Evolutionary conservation across 37 sponge, comb jelly and placozoan genomes (phyloP).

Genomic region (Diacarnus erythraeanus): DNA sequence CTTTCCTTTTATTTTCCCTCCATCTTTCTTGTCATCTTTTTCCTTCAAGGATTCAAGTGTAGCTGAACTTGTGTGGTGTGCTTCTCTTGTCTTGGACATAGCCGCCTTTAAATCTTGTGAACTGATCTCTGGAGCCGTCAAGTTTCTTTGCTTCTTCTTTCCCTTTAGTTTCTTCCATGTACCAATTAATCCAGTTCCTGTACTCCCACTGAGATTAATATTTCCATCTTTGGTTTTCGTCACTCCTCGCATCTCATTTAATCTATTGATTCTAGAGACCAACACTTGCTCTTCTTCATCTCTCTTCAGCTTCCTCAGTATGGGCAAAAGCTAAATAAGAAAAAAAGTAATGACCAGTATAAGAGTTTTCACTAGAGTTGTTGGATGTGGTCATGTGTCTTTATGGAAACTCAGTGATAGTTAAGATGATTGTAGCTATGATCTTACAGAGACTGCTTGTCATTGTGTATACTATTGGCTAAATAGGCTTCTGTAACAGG

Average conservation of each 20-base stretch:
- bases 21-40: constrained; percentile 7
- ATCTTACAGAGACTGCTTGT: too few relatives aligned
- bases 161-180: constrained; percentile 69
- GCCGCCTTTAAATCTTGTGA: neutral
- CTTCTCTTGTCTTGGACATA: neutral
- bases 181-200: constrained; percentile 19
- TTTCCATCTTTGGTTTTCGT: neutral
- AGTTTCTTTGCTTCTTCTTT: constrained; percentile 48
- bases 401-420: too few relatives aligned
- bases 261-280: constrained; percentile 29
- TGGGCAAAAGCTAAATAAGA: constrained; percentile 32
- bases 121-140: constrained; percentile 51
- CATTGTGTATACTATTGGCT: too few relatives aligned
- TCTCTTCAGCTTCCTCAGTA: constrained; percentile 49
- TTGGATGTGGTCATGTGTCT: too few relatives aligned
- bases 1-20: neutral
- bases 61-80: too few relatives aligned
- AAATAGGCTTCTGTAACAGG: too few relatives aligned
- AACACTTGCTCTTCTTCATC: constrained; percentile 42
- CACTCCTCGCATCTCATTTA: constrained; percentile 32
- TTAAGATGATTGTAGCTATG: too few relatives aligned
- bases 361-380: too few relatives aligned
- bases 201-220: neutral
- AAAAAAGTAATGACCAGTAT: neutral
- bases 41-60: neutral